Percentiles rank a stretch among this genome's conserved stretches.
Conservation (phyloP, 2,797 vertebrate species). For the Siniperca obscura region DNA sequence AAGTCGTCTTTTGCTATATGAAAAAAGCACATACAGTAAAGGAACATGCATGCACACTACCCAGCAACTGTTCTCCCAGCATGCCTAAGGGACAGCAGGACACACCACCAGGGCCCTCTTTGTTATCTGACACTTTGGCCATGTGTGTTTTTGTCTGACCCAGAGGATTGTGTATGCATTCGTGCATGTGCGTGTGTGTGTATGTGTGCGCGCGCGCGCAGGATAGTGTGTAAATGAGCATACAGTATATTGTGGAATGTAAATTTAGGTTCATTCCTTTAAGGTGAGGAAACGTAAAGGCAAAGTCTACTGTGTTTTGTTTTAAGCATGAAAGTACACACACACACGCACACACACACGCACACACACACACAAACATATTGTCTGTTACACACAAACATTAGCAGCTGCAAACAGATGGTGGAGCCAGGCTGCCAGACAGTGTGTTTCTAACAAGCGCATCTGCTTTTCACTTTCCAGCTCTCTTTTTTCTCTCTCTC, state of each 20-base stretch:
- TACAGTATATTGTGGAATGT: no score
- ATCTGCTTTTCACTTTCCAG: conserved; percentile 79
- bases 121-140: conserved; percentile 53
- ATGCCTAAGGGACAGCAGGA: conserved; percentile 28
- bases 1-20: not conserved
- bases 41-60: not conserved
- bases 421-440: conserved; percentile 71
- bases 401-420: conserved; percentile 81
- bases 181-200: not conserved
- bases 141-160: conserved; percentile 46
- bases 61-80: conserved; percentile 11
- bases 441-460: conserved; percentile 68
- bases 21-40: not conserved
- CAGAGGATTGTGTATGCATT: not conserved
- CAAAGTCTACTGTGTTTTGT: no score
- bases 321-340: no score
- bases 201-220: not conserved
- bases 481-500: conserved; percentile 6
- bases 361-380: conserved; percentile 21
- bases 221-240: no score
- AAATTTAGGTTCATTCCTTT: no score
- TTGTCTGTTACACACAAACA: conserved; percentile 55
- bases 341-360: conserved; percentile 3
- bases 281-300: no score
- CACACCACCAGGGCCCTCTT: conserved; percentile 36